Evolutionary conservation across 2,797 vertebrate species (phyloP).

Genomic region (Antrozous pallidus): DNA sequence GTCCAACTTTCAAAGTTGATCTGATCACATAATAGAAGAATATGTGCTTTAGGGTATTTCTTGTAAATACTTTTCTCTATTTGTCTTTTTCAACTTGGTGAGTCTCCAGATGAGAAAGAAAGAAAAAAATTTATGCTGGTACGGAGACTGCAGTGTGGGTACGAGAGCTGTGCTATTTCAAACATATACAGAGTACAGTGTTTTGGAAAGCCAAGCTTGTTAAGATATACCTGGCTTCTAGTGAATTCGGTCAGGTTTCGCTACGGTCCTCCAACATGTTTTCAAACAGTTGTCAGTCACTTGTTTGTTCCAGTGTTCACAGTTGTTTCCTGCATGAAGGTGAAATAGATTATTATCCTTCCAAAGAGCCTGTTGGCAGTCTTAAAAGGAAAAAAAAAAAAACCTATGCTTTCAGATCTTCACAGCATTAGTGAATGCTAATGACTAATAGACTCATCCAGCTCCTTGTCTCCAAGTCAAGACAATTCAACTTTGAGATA

Average conservation of each 20-base stretch:
- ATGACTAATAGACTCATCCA: not conserved
- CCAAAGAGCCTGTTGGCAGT: not conserved
- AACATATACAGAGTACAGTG: not conserved
- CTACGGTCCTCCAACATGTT: not conserved
- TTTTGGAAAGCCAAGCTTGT: not conserved
- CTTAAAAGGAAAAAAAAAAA: not conserved
- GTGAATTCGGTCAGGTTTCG: not conserved
- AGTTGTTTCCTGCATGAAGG: not conserved
- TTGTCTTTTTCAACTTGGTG: not conserved
- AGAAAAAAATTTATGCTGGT: not conserved
- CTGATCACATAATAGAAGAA: not conserved
- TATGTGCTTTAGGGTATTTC: not conserved
- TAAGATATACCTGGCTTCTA: constrained; percentile 1
- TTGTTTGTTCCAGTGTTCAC: not conserved
- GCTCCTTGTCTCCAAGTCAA: not conserved
- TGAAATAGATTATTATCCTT: not conserved
- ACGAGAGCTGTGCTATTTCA: not conserved
- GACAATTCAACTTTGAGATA: not conserved
- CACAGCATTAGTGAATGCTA: not conserved
- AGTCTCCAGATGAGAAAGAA: not conserved
- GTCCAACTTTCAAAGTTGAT: not conserved
- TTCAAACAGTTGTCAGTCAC: not conserved
- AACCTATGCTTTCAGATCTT: accelerated
- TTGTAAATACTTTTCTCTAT: not conserved
- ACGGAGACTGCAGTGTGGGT: not conserved